phyloP scores from a whole-genome alignment of 2,797 vertebrate species.

The Carcharodon carcharias region DNA sequence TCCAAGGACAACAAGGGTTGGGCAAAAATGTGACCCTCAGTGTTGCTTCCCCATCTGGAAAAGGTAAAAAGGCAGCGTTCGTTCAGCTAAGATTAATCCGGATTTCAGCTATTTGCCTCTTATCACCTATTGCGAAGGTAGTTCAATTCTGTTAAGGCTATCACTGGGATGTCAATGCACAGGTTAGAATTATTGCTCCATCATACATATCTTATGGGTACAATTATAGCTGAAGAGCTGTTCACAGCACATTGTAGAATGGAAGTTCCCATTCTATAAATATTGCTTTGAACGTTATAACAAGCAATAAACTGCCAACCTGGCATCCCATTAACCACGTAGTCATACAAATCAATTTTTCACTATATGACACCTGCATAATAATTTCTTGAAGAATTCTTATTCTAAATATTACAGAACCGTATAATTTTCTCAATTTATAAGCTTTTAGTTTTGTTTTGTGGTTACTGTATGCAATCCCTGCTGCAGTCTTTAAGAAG shows the following conservation, averaged over 20 bases:
- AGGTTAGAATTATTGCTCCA: neutral
- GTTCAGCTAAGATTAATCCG: neutral
- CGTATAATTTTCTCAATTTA: neutral
- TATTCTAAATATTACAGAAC: neutral
- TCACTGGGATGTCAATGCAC: neutral
- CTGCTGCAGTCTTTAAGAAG: neutral
- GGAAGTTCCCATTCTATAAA: neutral
- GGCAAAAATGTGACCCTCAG: neutral
- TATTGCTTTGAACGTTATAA: neutral
- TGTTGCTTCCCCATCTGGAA: neutral
- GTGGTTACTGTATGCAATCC: neutral
- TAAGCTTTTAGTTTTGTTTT: neutral
- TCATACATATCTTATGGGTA: neutral
- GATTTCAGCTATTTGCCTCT: neutral
- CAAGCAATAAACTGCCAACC: constrained; percentile 1
- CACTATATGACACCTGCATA: neutral
- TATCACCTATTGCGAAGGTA: neutral
- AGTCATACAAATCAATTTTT: no score
- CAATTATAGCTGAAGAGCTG: constrained; percentile 7
- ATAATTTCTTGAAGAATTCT: neutral
- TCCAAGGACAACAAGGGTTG: neutral
- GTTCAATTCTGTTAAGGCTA: no score
- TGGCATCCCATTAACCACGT: neutral
- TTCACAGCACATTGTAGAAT: neutral
- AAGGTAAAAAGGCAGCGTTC: no score